Base-by-base conservation (phyloP, 2,797 vertebrate species). In the Tragelaphus eurycerus region DNA sequence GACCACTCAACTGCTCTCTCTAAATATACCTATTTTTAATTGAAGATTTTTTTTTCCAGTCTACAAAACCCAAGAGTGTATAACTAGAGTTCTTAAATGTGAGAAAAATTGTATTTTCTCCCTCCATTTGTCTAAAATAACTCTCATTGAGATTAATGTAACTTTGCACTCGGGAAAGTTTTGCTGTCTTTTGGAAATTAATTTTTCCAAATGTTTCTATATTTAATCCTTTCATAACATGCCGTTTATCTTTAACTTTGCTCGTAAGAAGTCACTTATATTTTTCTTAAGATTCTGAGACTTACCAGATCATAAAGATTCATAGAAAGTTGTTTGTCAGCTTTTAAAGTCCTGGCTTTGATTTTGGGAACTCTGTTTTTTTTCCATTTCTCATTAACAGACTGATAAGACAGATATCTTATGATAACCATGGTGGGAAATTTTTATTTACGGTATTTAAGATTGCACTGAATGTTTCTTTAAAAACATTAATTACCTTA, bases 291-390 rank as follows among this genome's bases (percentile, higher is more conserved):
- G 93, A 97, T 95, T 93, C 52, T 95, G 97, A 97, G 95, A 94
- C 90, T 97, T 96, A 92, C 96, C 97, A 98, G 98, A 98, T 97
- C 96, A 84, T 94, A 95, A 98, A 98, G 97, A 96, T 92, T 94
- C 94, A 92, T 82, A 96, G 89, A 93, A 92, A 97, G 84, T 94
- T 89, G 27, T 95, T 96, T 97, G 95, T 97, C 94, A 97, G 93
- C n/a, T 89, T 97, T 95, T 89, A 88, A 95, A 97, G 88, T 95
- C 64, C 92, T 97, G 94, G 87, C 87, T 98, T 96, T 97, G 91
- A 93, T 96, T 98, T 97, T 57, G 91, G 81, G 64, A 96, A 96
- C 90, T 93, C 96, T 96, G 82, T 64, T 79, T 97, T 84, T 81
- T 95, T 83, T 95, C 64, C 64, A 86, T 92, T 87, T 86, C 89